Conservation (phyloP, 2,797 vertebrate genomes). For the Morus bassanus region DNA sequence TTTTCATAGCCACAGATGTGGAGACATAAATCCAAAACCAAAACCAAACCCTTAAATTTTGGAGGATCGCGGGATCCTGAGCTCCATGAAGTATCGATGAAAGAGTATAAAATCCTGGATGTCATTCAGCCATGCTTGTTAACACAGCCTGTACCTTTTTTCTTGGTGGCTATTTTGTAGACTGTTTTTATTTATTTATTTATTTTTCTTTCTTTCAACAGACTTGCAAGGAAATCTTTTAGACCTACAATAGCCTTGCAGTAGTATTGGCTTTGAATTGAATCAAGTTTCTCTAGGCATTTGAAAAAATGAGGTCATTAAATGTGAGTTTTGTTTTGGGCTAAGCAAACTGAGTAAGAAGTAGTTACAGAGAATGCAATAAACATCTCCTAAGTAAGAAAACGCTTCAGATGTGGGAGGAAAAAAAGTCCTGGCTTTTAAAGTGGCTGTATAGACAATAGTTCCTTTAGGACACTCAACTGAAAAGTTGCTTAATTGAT, state of each 20-base stretch:
- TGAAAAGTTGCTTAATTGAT: constrained; percentile 35
- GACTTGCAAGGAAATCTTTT: not conserved
- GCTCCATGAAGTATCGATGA: not conserved
- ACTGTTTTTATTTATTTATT: not conserved
- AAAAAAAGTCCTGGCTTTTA: not conserved
- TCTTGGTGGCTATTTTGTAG: not conserved
- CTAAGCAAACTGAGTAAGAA: constrained; percentile 10
- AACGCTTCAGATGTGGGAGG: not conserved
- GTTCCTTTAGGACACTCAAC: not conserved
- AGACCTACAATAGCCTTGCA: not conserved
- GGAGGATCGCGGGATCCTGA: not conserved
- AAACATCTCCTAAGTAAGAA: not conserved
- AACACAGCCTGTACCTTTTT: not conserved
- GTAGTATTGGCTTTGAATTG: not conserved
- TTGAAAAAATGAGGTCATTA: constrained; percentile 21
- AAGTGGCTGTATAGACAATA: not conserved
- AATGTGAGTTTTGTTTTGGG: not conserved
- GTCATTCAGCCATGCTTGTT: not conserved
- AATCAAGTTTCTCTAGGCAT: not conserved
- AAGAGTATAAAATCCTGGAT: not conserved
- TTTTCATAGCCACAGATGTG: not conserved
- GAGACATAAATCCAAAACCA: not conserved
- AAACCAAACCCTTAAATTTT: not conserved
- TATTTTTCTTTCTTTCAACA: not conserved
- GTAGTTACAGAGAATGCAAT: not conserved